phyloP scores from a whole-genome alignment of 2,113 vertebrate species.

The Phoxinus phoxinus region DNA sequence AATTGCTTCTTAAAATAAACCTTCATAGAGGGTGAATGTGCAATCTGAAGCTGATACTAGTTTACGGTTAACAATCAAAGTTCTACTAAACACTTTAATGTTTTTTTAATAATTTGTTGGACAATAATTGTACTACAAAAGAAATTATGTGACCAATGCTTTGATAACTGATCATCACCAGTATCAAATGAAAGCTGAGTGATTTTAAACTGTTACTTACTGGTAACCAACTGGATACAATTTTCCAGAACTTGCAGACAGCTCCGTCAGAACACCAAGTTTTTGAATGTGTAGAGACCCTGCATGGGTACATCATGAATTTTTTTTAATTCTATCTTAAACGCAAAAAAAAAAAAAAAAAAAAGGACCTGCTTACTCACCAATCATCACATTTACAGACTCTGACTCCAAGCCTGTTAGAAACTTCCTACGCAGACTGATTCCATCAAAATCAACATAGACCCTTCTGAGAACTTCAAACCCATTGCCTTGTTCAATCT shows the following conservation, averaged over 20 bases:
- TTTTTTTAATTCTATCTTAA: background rate
- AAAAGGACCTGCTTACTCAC: slow-evolving; percentile 67
- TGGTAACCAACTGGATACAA: slow-evolving; percentile 90
- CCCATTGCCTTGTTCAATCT: slow-evolving; percentile 80
- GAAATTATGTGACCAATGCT: background rate
- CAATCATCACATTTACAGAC: slow-evolving; percentile 87
- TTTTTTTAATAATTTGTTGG: background rate
- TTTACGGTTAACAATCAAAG: background rate
- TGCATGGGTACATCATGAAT: slow-evolving; percentile 56
- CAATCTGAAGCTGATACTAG: background rate
- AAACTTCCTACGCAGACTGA: slow-evolving; percentile 89
- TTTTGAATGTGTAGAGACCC: slow-evolving; percentile 87
- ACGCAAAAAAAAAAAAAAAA: background rate
- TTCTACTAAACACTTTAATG: background rate
- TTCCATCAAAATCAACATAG: slow-evolving; percentile 91
- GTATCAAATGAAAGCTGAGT: background rate
- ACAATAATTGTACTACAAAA: background rate
- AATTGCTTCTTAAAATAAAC: background rate
- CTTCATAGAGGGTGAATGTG: background rate
- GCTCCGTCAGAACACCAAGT: slow-evolving; percentile 84
- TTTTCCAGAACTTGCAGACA: slow-evolving; percentile 84
- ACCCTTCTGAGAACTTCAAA: slow-evolving; percentile 88
- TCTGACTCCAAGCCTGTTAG: slow-evolving; percentile 89
- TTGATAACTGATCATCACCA: background rate
- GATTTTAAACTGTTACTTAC: slow-evolving; percentile 63